A percentile compares a stretch with the other conserved stretches of the same genome.
Evolutionary conservation across 2,113 vertebrate species (phyloP).

Genomic region (Menura novaehollandiae): DNA sequence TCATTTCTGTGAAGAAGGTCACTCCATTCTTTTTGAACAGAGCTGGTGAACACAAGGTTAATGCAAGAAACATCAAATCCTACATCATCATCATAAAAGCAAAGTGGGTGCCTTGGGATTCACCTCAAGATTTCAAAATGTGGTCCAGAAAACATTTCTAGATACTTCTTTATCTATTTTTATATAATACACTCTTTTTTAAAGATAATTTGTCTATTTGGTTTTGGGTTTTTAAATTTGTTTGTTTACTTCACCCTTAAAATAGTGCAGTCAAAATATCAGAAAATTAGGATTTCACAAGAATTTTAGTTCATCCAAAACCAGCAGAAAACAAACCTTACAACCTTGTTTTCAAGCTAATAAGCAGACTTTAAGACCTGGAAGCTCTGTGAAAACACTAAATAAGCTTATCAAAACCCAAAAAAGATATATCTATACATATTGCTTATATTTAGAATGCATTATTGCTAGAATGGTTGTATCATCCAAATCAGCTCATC

Average conservation of each 20-base stretch:
- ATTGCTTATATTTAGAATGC: not conserved
- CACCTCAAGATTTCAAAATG: not conserved
- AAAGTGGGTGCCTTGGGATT: not conserved
- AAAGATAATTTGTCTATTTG: not conserved
- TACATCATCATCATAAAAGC: not conserved
- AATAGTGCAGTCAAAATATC: not conserved
- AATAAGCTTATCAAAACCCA: not conserved
- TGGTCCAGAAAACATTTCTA: not conserved
- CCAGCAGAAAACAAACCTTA: not conserved
- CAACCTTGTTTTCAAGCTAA: not conserved
- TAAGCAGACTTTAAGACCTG: not conserved
- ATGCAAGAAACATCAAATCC: not conserved
- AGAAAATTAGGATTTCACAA: not conserved
- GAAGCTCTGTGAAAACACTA: not conserved
- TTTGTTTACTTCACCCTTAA: not conserved
- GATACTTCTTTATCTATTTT: not conserved
- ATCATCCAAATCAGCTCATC: not conserved
- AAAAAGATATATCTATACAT: not conserved
- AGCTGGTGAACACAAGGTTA: not conserved
- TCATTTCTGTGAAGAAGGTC: not conserved
- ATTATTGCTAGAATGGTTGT: not conserved
- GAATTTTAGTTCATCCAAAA: not conserved
- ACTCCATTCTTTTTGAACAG: not conserved
- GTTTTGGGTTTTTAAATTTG: rapidly evolving
- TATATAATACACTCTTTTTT: not conserved